Percentiles rank a stretch among this genome's conserved stretches.
These are phyloP conservation scores for Leptocoma aspasia DNA, from an alignment of 2,113 vertebrate genomes.

Conservation along the genomic window DNA sequence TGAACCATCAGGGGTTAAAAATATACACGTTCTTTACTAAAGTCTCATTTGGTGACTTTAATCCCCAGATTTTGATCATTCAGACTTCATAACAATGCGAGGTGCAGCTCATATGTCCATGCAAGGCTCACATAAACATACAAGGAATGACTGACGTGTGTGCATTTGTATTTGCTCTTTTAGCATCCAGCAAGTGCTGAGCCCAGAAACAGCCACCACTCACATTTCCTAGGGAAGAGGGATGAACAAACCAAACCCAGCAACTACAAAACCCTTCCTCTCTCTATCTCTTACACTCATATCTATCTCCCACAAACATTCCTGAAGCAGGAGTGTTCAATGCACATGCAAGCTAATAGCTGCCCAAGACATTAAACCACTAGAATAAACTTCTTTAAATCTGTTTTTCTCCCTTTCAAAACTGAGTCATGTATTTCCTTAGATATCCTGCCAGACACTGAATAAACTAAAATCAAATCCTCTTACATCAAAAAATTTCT, in stretches of 20 bases:
- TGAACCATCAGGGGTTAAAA: neutral
- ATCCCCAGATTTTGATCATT: neutral
- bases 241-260: neutral
- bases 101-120: fast-evolving
- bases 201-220: neutral
- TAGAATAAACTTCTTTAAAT: neutral
- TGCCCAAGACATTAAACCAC: neutral
- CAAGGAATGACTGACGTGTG: neutral
- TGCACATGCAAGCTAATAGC: neutral
- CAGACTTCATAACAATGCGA: neutral
- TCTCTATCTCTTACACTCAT: neutral
- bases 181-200: neutral
- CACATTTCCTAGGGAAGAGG: neutral
- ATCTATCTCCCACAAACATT: neutral
- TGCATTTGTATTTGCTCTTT: neutral
- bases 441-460: neutral
- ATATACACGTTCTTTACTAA: fast-evolving
- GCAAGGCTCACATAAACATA: neutral
- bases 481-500: neutral
- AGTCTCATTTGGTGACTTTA: neutral
- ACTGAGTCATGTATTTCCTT: neutral
- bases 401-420: neutral
- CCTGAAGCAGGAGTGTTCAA: neutral
- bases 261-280: neutral
- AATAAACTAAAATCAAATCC: neutral